Base-by-base conservation (phyloP, 2,113 vertebrate species). In the Phalacrocorax brasilianus region DNA sequence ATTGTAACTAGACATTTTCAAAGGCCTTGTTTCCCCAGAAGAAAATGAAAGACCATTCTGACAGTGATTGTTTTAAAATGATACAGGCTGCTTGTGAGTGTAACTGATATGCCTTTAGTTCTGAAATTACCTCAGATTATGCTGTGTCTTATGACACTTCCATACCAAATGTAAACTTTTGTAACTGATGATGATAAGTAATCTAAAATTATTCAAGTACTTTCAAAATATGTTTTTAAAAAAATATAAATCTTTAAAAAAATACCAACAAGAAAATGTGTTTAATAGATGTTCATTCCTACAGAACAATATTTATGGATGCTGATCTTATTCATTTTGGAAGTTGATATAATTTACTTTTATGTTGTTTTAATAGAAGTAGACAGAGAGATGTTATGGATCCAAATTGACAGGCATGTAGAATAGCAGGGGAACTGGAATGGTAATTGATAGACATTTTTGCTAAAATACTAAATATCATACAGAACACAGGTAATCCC, bases 11-110 rank as follows among this genome's bases (percentile, higher is more conserved):
- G 18, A n/a, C 33, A 26, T 77, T 84, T 96, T 92, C 90, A 97
- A 96, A 95, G 84, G 47, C 42, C n/a, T 71, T 75, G 49, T 75
- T 87, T 91, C n/a, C 58, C 94, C 63, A 96, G 75, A 93, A 92
- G 75, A 89, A 87, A 89, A 93, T 76, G 88, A 97, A 96, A 95
- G 92, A 91, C 44, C 20, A 35, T 83, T 95, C 35, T 93, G 83
- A 86, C 61, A 92, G 49, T 59, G 78, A 95, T 81, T 85, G 63
- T 92, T 96, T 91, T 58, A 94, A 92, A 95, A 95, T 72, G 20
- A 80, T 66, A 59, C 24, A 65, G 61, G 19, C 65, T 77, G 49
- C 72, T 77, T 91, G 14, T 71, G 75, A 95, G 78, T 12, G 7
- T 83, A 84, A 91, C 80, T 95, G 90, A 85, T 67, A 67, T 9